Evolutionary conservation across 2,888 invertebrate genomes (phyloP).

Genomic region (Didymodactylos carnosus): DNA sequence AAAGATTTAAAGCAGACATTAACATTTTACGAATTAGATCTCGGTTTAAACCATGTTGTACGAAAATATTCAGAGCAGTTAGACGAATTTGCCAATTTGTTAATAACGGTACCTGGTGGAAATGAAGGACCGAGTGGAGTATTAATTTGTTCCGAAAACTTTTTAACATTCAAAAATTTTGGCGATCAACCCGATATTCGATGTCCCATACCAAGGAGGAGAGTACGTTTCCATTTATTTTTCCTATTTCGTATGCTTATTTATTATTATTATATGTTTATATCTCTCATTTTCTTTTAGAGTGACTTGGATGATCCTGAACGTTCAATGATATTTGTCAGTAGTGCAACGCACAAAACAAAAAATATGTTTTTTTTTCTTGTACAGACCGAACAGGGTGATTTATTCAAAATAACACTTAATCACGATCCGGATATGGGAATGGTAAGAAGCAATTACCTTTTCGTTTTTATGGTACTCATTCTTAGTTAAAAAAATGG

Average conservation of each 20-base stretch:
- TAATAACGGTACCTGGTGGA: conserved; percentile 74
- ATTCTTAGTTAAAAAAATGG: no score
- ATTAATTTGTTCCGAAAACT: conserved; percentile 94
- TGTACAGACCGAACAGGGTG: conserved; percentile 93
- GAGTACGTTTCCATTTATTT: no score
- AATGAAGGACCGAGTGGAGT: conserved; percentile 96
- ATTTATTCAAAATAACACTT: conserved; percentile 83
- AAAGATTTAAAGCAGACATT: conserved; percentile 84
- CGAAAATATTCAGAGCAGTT: conserved; percentile 92
- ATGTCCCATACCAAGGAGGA: conserved; percentile 70
- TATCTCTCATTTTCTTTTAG: conserved; percentile 27
- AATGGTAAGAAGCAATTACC: not conserved
- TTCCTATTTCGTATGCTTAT: no score
- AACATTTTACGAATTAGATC: conserved; percentile 90
- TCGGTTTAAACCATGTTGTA: conserved; percentile 93
- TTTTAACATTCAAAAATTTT: conserved; percentile 91
- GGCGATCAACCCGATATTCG: conserved; percentile 97
- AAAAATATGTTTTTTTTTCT: conserved; percentile 98
- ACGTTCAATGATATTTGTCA: conserved; percentile 89
- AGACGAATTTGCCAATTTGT: conserved; percentile 90
- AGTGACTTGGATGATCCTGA: conserved; percentile 98
- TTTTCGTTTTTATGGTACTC: no score
- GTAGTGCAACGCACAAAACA: conserved; percentile 94
- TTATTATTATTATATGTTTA: conserved; percentile 4
- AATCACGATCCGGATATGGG: conserved; percentile 91